These are phyloP conservation scores for Cephus sareptanus DNA, from an alignment of 2,888 invertebrate species.

Conservation along the genomic window DNA sequence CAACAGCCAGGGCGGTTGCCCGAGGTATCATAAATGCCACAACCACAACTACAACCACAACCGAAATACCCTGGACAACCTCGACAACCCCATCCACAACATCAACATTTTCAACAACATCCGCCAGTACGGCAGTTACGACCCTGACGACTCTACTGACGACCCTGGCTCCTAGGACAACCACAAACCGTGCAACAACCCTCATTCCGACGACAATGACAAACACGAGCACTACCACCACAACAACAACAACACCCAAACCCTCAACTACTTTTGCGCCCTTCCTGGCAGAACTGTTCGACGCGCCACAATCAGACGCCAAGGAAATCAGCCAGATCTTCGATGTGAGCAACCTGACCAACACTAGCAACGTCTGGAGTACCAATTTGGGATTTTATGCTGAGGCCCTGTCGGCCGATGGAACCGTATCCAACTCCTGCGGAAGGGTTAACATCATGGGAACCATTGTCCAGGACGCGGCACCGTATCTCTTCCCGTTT, in stretches of 20 bases:
- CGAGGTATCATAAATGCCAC: conserved; percentile 54
- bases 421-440: conserved; percentile 70
- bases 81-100: conserved; percentile 68
- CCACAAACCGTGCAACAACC: conserved; percentile 62
- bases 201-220: conserved; percentile 65
- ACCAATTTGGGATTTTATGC: conserved; percentile 52
- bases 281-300: conserved; percentile 64
- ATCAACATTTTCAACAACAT: conserved; percentile 51
- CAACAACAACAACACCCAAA: conserved; percentile 63
- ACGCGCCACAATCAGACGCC: conserved; percentile 44
- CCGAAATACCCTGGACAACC: conserved; percentile 68
- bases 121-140: conserved; percentile 38
- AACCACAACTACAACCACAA: conserved; percentile 56
- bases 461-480: conserved; percentile 90
- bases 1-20: conserved; percentile 54
- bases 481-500: conserved; percentile 95
- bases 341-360: conserved; percentile 64
- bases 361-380: conserved; percentile 44
- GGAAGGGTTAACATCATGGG: conserved; percentile 92
- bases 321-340: conserved; percentile 56
- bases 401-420: conserved; percentile 54
- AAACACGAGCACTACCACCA: conserved; percentile 66
- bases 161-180: conserved; percentile 45
- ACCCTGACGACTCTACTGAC: conserved; percentile 55
- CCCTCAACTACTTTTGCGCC: conserved; percentile 69